phyloP scores from a whole-genome alignment of 1,140 invertebrate species.

The Zaprionus kolodkinae region DNA sequence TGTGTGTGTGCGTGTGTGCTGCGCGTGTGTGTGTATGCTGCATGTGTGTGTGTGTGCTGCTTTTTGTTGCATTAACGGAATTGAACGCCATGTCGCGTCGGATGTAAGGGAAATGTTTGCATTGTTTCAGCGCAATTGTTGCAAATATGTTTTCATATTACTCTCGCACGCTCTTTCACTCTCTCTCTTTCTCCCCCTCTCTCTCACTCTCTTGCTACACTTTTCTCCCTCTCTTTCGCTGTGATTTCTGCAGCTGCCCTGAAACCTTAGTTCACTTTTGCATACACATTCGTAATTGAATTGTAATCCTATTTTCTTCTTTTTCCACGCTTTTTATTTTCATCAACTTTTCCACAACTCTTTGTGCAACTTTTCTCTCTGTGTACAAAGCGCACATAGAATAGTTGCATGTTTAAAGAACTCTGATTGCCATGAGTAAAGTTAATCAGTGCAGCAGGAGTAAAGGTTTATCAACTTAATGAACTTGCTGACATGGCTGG shows the following conservation, averaged over 20 bases:
- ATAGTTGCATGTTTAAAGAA: neutral
- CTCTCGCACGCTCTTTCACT: conserved; percentile 6
- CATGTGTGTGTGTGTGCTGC: conserved; percentile 21
- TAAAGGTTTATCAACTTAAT: conserved; percentile 1
- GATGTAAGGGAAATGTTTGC: conserved; percentile 77
- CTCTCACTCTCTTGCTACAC: neutral
- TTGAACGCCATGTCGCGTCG: conserved; percentile 73
- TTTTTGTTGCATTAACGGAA: conserved; percentile 77
- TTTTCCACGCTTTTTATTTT: too few relatives aligned
- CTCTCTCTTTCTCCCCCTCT: neutral
- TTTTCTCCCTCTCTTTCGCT: neutral
- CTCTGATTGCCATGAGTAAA: neutral
- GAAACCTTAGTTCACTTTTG: neutral
- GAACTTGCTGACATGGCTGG: conserved; percentile 1
- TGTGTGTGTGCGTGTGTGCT: conserved; percentile 9
- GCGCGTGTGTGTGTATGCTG: conserved; percentile 13
- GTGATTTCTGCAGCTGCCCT: neutral
- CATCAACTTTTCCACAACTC: neutral
- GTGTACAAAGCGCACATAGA: neutral
- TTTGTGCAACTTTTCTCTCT: neutral
- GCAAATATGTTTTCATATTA: conserved; percentile 59
- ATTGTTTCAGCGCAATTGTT: conserved; percentile 61
- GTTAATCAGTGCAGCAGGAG: neutral
- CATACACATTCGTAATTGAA: neutral
- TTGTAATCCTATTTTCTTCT: neutral